Base-by-base conservation (phyloP, 2,888 invertebrate species). In the Lymantria dispar region DNA sequence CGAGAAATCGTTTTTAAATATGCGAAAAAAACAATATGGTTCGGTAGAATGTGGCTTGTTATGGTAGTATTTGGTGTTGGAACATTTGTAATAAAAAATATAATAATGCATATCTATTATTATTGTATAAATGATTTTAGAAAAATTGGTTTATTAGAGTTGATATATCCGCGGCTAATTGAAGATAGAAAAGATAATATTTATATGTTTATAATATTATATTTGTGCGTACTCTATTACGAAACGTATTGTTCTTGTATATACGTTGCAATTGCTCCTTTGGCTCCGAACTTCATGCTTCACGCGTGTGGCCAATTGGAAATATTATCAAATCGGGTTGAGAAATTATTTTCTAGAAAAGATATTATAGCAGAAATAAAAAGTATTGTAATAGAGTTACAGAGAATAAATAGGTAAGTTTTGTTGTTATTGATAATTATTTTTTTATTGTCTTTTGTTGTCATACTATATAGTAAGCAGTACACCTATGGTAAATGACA, bases 261-360 rank as follows among this genome's bases (percentile, higher is more conserved):
- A 50, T 80, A 76, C 9, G 45, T 59, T 0, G 73, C 71, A 0
- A 77, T 71, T 53, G 71, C 75, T 7, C 78, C 84, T 0, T 37
- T 85, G 12, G 75, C 78, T 0, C 76, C 79, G 0, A 74, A 76
- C 40, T 76, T 83, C 29, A 74, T 78, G 58, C 52, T 84, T 2
- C 84, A 85, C 46, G 70, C 68, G 0, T 81, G 80, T 48, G 83
- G 76, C 5, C 82, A 78, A 45, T 45, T 84, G 13, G 78, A 80
- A 22, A 14, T 83, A 8, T 7, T 3, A 11, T 5, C 36, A 11
- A 36, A 36, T 0, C 64, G 65, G 43, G 52, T 82, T 8, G 44
- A 63, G 22, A 47, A 52, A 1, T 49, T 83, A 2, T 83, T 76
- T 52, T 45, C 62, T 7, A 54, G 52, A 11, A 47, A 51, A 14